Evolutionary conservation across 1,140 invertebrate species (phyloP).

Genomic region (Schlechtendalia chinensis): DNA sequence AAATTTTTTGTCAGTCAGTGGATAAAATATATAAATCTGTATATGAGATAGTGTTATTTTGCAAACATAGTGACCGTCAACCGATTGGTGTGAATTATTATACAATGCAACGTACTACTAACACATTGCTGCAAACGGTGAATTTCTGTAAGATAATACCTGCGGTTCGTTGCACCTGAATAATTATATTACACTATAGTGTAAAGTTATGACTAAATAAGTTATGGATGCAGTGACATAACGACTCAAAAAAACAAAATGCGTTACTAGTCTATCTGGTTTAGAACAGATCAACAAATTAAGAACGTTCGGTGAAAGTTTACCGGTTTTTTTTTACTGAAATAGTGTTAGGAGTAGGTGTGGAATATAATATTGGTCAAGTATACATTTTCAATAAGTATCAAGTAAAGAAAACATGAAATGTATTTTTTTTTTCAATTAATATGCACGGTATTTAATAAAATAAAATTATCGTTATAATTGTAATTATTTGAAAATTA

Average conservation of each 20-base stretch:
- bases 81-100: too few species aligned
- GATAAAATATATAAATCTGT: too few species aligned
- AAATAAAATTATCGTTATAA: too few species aligned
- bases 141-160: neutral
- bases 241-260: constrained; percentile 14
- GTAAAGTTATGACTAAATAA: neutral
- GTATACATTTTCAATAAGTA: neutral
- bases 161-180: constrained; percentile 2
- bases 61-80: too few species aligned
- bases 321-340: constrained; percentile 26
- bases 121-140: too few species aligned
- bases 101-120: too few species aligned
- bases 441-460: neutral
- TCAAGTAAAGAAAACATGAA: too few species aligned
- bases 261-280: neutral
- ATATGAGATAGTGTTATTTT: too few species aligned
- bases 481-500: too few species aligned
- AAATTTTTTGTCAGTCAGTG: too few species aligned
- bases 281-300: constrained; percentile 23
- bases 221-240: constrained; percentile 33
- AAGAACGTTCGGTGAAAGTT: constrained; percentile 33
- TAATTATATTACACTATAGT: constrained; percentile 12
- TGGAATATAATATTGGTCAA: neutral
- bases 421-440: neutral
- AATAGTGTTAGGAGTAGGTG: neutral